Conservation (phyloP, 2,797 vertebrate genomes). For the Acanthornis magna region DNA sequence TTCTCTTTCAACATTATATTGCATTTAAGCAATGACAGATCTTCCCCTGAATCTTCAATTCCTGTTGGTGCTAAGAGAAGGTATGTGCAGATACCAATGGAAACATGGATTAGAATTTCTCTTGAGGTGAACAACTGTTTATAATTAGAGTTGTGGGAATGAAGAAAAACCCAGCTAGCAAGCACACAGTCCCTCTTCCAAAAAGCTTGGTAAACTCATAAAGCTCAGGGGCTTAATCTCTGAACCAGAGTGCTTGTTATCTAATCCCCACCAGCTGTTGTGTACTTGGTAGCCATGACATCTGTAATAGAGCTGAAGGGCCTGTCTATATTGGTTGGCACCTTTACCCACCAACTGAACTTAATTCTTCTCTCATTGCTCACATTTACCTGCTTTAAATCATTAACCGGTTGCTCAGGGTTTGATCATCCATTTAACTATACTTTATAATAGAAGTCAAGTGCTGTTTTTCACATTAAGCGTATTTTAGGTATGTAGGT, state of each 20-base stretch:
- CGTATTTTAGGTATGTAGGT: neutral
- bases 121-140: constrained; percentile 55
- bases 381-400: constrained; percentile 53
- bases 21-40: neutral
- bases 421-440: constrained; percentile 22
- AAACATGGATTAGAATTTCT: constrained; percentile 22
- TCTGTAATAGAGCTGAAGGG: constrained; percentile 60
- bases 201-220: constrained; percentile 59
- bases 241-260: constrained; percentile 60
- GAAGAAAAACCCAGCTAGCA: constrained; percentile 34
- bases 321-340: constrained; percentile 44
- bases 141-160: constrained; percentile 53
- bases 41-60: neutral
- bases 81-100: neutral
- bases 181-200: constrained; percentile 42
- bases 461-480: neutral
- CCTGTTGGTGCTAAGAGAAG: neutral
- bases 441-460: neutral
- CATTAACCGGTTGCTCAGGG: constrained; percentile 42
- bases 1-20: neutral
- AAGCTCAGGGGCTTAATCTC: constrained; percentile 61
- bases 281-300: constrained; percentile 64
- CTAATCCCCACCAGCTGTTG: constrained; percentile 70
- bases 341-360: constrained; percentile 54
- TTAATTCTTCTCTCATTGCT: constrained; percentile 31